A percentile compares a stretch with the other conserved stretches of the same genome.
Evolutionary conservation across 2,113 vertebrate species (phyloP).

Genomic region (Symphodus melops): DNA sequence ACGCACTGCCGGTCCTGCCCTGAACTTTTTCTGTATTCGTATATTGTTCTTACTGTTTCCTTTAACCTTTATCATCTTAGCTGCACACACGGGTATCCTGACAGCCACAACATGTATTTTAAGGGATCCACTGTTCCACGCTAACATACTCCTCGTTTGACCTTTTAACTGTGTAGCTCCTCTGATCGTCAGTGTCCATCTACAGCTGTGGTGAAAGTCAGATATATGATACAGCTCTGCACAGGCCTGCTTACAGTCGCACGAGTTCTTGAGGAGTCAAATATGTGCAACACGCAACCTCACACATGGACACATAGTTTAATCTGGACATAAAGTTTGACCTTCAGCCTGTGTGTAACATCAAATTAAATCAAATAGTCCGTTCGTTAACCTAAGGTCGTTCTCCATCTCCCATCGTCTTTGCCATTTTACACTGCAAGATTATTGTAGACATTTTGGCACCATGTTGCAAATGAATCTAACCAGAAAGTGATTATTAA

Average conservation of each 20-base stretch:
- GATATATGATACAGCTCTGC: constrained; percentile 56
- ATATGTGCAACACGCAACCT: constrained; percentile 5
- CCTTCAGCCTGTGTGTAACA: constrained; percentile 8
- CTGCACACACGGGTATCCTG: background rate
- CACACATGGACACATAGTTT: background rate
- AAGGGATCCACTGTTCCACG: background rate
- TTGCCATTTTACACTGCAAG: no score
- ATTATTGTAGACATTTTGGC: no score
- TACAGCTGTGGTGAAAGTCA: constrained; percentile 4
- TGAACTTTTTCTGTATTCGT: background rate
- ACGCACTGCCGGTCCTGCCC: background rate
- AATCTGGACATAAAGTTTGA: background rate
- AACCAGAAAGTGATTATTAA: no score
- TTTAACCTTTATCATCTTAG: background rate
- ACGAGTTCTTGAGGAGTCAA: constrained; percentile 58
- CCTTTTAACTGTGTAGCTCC: background rate
- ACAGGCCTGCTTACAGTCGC: background rate
- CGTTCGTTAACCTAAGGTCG: background rate
- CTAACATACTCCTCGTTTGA: constrained; percentile 3
- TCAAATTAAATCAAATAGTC: background rate
- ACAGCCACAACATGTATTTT: background rate
- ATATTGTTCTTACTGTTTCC: background rate
- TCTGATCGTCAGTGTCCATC: background rate
- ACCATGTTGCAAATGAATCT: background rate
- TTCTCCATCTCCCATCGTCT: no score